phyloP scores from a whole-genome alignment of 2,888 invertebrate species.

The Drosophila mulleri region DNA sequence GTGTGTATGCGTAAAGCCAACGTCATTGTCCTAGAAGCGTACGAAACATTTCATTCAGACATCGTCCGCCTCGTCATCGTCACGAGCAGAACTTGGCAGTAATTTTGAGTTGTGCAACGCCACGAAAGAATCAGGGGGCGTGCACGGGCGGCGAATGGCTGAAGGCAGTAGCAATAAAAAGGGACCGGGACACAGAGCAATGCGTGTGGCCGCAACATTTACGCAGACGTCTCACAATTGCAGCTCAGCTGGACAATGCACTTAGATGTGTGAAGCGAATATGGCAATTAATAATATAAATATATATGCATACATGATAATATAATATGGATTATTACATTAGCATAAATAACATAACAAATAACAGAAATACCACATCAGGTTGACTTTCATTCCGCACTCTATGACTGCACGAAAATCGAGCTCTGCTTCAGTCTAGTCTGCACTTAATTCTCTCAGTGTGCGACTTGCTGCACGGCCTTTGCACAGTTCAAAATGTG shows the following conservation, averaged over 20 bases:
- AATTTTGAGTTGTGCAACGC: constrained; percentile 67
- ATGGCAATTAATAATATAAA: not conserved
- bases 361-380: not conserved
- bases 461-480: constrained; percentile 42
- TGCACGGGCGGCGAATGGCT: not conserved
- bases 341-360: not conserved
- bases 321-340: not conserved
- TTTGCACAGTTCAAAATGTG: constrained; percentile 65
- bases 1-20: constrained; percentile 38
- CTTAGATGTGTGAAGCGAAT: not conserved
- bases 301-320: not conserved
- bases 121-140: constrained; percentile 28
- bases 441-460: constrained; percentile 43
- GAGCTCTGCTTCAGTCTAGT: not conserved
- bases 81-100: constrained; percentile 75
- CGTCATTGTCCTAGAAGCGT: constrained; percentile 68
- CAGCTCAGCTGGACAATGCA: constrained; percentile 32
- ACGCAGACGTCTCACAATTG: constrained; percentile 44
- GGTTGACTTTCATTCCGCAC: no score
- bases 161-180: constrained; percentile 3
- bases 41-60: constrained; percentile 71
- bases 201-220: constrained; percentile 70
- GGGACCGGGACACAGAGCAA: constrained; percentile 37
- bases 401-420: not conserved
- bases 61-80: constrained; percentile 60